Conservation (phyloP, 2,113 vertebrate genomes). For the Campylomormyrus tamandua region DNA sequence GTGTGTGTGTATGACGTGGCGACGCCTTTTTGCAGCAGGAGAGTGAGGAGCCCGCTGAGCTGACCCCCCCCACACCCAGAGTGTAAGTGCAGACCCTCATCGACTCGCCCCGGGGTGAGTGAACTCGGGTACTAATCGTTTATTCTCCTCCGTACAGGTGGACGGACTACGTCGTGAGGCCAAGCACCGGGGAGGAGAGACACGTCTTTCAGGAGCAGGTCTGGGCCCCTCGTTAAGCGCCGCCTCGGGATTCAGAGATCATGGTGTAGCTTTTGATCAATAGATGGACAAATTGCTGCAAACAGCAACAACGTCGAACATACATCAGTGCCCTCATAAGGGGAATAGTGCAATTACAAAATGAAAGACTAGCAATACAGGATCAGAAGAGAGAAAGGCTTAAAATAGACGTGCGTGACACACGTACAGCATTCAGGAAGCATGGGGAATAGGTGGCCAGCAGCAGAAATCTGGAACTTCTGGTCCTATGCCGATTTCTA, state of each 20-base stretch:
- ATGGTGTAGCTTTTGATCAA: not conserved
- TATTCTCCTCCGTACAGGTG: slow-evolving; percentile 60
- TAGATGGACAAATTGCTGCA: not conserved
- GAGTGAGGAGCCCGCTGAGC: slow-evolving; percentile 78
- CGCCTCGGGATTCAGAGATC: not conserved
- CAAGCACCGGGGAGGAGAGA: slow-evolving; percentile 93
- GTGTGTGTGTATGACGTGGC: not conserved
- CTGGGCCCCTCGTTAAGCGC: slow-evolving; percentile 28
- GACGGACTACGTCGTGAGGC: slow-evolving; percentile 92
- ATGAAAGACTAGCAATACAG: not conserved
- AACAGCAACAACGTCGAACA: not conserved
- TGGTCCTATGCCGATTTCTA: not conserved
- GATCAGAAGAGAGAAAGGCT: not conserved
- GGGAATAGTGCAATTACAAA: not conserved
- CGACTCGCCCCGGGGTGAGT: not conserved
- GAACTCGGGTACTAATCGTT: not conserved
- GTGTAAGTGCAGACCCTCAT: slow-evolving; percentile 66
- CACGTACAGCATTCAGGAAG: not conserved
- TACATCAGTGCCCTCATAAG: not conserved
- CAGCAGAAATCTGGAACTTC: not conserved
- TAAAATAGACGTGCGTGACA: not conserved
- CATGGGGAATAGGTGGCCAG: not conserved
- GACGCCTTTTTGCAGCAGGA: slow-evolving; percentile 59
- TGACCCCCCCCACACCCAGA: slow-evolving; percentile 73
- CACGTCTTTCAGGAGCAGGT: slow-evolving; percentile 96